A percentile compares a stretch with the other conserved stretches of the same genome.
phyloP scores from a whole-genome alignment of 2,888 invertebrate species.

The Eupithecia tripunctaria region DNA sequence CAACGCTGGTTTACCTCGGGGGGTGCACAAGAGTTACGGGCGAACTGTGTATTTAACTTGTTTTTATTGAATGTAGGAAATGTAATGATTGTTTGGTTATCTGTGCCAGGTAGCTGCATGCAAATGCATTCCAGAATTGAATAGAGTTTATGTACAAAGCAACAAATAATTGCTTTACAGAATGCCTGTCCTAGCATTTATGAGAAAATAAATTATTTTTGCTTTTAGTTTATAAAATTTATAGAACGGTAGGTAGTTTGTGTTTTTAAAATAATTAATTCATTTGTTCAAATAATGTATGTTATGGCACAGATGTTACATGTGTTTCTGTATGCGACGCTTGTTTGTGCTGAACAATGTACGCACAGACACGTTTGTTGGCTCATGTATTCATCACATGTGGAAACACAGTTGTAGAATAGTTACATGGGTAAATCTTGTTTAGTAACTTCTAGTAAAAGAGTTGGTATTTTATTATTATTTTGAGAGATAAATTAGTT shows the following conservation, averaged over 20 bases:
- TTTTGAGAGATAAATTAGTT: constrained; percentile 14
- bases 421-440: not conserved
- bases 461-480: constrained; percentile 22
- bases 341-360: not conserved
- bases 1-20: not conserved
- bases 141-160: constrained; percentile 3
- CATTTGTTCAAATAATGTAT: not conserved
- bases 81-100: not conserved
- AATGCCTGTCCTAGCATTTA: constrained; percentile 53
- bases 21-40: no score
- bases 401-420: not conserved
- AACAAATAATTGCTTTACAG: constrained; percentile 15
- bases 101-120: not conserved
- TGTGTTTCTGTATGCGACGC: not conserved
- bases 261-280: not conserved
- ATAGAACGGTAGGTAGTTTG: not conserved
- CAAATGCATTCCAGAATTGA: constrained; percentile 23
- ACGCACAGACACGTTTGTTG: not conserved
- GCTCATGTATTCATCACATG: no score
- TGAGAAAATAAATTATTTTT: constrained; percentile 30
- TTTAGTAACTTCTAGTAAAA: not conserved
- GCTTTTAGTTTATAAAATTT: not conserved
- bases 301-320: not conserved
- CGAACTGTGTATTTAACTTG: not conserved
- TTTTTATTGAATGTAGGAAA: not conserved